These are phyloP conservation scores for Verasper variegatus DNA, from an alignment of 2,113 vertebrate genomes.

Conservation along the genomic window DNA sequence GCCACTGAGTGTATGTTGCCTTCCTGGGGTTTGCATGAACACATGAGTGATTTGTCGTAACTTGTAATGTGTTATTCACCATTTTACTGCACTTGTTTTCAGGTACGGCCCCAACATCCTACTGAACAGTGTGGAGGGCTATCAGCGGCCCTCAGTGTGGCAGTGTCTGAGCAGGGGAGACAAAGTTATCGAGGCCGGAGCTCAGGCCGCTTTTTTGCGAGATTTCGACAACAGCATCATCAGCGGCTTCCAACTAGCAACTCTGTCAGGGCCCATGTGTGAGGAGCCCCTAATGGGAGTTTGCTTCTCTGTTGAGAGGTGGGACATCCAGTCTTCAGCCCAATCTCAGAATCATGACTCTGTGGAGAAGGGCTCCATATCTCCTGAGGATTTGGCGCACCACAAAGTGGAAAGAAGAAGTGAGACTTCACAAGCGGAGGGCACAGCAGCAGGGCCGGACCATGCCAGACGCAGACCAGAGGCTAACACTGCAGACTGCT, in stretches of 20 bases:
- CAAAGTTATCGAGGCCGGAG: slow-evolving; percentile 50
- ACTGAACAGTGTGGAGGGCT: slow-evolving; percentile 85
- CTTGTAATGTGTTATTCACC: background rate
- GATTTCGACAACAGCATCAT: slow-evolving; percentile 93
- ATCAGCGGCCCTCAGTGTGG: slow-evolving; percentile 88
- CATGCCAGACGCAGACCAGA: slow-evolving; percentile 64
- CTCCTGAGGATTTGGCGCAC: slow-evolving; percentile 3
- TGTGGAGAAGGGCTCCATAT: slow-evolving; percentile 3
- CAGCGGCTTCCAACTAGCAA: slow-evolving; percentile 95
- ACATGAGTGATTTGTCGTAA: too few species aligned
- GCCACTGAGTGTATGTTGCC: too few species aligned
- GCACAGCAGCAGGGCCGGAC: background rate
- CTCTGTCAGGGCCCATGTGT: slow-evolving; percentile 94
- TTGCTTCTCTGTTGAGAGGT: slow-evolving; percentile 92
- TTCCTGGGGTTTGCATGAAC: too few species aligned
- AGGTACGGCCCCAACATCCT: slow-evolving; percentile 96
- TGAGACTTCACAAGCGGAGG: background rate
- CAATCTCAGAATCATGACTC: slow-evolving; percentile 57
- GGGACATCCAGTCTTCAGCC: slow-evolving; percentile 83
- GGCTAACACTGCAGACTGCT: slow-evolving; percentile 80
- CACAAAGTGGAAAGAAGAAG: slow-evolving; percentile 13
- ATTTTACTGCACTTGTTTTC: background rate
- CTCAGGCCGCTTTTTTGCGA: slow-evolving; percentile 63
- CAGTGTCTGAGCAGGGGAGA: slow-evolving; percentile 80
- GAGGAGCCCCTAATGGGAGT: slow-evolving; percentile 99